Conservation (phyloP, 2,113 vertebrate species). For the Ameiurus melas region DNA sequence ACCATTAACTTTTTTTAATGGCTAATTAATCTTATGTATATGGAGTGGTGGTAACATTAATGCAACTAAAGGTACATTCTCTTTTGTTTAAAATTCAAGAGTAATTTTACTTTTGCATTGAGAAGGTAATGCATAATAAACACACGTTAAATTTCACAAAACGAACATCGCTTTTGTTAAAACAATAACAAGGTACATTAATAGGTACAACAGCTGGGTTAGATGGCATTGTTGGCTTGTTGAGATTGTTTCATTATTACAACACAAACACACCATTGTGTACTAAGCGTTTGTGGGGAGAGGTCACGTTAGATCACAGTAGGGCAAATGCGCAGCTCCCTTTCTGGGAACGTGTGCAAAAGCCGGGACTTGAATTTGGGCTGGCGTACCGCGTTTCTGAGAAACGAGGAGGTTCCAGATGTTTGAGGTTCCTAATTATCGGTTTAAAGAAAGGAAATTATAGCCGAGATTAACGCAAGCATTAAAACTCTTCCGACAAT, state of each 20-base stretch:
- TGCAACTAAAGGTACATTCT: background rate
- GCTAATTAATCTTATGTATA: background rate
- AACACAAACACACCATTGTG: conserved; percentile 12
- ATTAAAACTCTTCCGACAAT: conserved; percentile 48
- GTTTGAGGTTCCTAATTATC: conserved; percentile 26
- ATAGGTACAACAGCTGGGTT: conserved; percentile 10
- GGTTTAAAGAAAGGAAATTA: conserved; percentile 22
- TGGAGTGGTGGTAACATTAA: background rate
- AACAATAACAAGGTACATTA: background rate
- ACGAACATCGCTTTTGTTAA: background rate
- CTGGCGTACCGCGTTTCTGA: conserved; percentile 26
- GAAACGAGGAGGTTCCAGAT: conserved; percentile 41
- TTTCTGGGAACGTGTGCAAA: conserved; percentile 41
- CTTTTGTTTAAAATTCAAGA: background rate
- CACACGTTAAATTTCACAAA: background rate
- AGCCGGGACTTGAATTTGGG: background rate
- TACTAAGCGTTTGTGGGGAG: conserved; percentile 16
- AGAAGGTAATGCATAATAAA: background rate
- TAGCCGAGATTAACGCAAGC: conserved; percentile 9
- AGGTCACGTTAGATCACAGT: conserved; percentile 27
- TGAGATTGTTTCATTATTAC: conserved; percentile 17
- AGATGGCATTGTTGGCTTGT: conserved; percentile 18
- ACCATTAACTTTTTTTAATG: background rate
- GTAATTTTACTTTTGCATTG: background rate
- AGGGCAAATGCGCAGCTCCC: background rate